Conservation (phyloP, 2,797 vertebrate genomes). For the Lophius americanus region DNA sequence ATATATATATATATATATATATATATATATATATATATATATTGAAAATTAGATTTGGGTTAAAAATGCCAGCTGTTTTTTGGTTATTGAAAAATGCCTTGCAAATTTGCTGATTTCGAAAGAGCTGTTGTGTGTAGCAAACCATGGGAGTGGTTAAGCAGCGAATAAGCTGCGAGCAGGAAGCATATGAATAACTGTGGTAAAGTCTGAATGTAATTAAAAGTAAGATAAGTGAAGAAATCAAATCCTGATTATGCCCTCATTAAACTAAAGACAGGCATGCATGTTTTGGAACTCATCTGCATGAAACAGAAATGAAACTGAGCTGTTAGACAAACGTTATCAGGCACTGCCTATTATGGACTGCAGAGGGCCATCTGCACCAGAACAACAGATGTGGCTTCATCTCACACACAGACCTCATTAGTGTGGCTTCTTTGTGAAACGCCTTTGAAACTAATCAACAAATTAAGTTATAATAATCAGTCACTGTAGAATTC, state of each 20-base stretch:
- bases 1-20: too few relatives aligned
- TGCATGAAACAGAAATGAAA: constrained; percentile 41
- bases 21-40: too few relatives aligned
- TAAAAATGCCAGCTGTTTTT: background rate
- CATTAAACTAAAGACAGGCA: constrained; percentile 46
- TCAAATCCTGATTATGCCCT: constrained; percentile 43
- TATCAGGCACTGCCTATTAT: constrained; percentile 28
- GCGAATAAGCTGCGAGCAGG: constrained; percentile 14
- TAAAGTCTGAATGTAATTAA: constrained; percentile 59
- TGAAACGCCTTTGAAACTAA: constrained; percentile 10
- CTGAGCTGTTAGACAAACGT: constrained; percentile 40
- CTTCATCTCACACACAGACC: constrained; percentile 24
- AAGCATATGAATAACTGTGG: constrained; percentile 34
- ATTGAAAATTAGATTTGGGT: background rate
- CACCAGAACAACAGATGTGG: constrained; percentile 35
- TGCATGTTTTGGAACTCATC: constrained; percentile 41
- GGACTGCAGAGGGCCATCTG: constrained; percentile 39
- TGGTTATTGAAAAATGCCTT: background rate
- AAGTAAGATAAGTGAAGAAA: constrained; percentile 52
- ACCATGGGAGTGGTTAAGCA: constrained; percentile 15
- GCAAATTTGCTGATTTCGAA: background rate
- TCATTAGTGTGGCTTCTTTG: constrained; percentile 35
- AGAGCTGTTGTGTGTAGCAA: background rate
- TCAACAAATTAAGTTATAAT: constrained; percentile 13
- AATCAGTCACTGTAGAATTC: constrained; percentile 16